Evolutionary conservation across 2,797 vertebrate genomes (phyloP), one percentile per base, ranked within the genome.

Genomic region (Todus mexicanus): DNA sequence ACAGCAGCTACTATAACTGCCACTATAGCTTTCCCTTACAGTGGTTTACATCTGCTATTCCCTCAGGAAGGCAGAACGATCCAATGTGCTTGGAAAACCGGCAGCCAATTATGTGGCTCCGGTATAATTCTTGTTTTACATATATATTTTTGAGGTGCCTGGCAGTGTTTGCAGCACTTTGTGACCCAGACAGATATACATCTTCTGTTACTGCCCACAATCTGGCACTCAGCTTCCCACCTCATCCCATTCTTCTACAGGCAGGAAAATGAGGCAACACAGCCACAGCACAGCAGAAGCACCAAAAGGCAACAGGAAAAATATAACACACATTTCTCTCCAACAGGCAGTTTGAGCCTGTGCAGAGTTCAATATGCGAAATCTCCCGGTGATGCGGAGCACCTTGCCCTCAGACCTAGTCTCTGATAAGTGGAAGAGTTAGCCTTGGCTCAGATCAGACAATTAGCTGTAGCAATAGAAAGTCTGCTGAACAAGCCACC

Each of bases 281-380:
- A 1, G 61, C 37, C 35, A 29, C 22, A 63, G 6, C 23, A 33
- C 26, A 61, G 25, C 35, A 86, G 15, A 86, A 86, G 75, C 37
- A 71, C 33, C 23, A 25, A 66, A 76, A 9, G 22, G 11, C 51
- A 79, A 29, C 12, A n/a, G 54, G 64, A 51, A 74, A 81, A 84
- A 27, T n/a, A 45, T 8, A 25, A 25, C 12, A 20, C 4, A 12
- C 1, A 1, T 66, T 66, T 61, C 66, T 69, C 17, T 9, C 13
- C 40, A 1, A 8, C 0, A 2, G 15, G 14, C 14, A 70, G 40
- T 64, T 21, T 57, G 16, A 77, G 12, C 57, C n/a, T 5, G 4
- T 12, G 37, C 40, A 48, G 56, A 64, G 48, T 43, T 79, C 25
- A 53, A 5, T 27, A 29, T 7, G 11, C 33, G 38, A 71, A 15